Conservation (phyloP, 2,113 vertebrate genomes). For the Pluvialis apricaria region DNA sequence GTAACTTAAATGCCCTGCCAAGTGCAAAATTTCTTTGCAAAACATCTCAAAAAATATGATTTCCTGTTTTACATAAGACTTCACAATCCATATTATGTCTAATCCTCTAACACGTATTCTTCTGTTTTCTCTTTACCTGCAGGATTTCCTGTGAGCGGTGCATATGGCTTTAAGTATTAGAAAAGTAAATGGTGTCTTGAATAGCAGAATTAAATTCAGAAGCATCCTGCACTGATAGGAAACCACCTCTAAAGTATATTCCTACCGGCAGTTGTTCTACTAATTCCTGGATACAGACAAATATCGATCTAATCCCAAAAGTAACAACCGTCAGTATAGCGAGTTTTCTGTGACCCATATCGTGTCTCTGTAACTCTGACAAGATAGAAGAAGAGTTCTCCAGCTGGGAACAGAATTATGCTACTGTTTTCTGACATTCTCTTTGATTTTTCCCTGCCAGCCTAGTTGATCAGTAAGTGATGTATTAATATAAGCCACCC, state of each 20-base stretch:
- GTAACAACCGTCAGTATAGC: conserved; percentile 15
- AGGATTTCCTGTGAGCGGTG: conserved; percentile 46
- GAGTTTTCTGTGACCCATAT: not conserved
- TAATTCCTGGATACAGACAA: conserved; percentile 44
- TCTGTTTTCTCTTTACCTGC: conserved; percentile 55
- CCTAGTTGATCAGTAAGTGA: not conserved
- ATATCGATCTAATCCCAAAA: conserved; percentile 47
- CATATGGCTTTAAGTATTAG: conserved; percentile 44
- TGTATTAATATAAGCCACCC: not conserved
- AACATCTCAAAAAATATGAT: conserved; percentile 9
- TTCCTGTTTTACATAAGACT: conserved; percentile 61
- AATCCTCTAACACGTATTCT: conserved; percentile 33
- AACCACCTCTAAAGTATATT: conserved; percentile 28
- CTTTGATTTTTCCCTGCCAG: conserved; percentile 18
- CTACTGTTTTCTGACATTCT: conserved; percentile 20
- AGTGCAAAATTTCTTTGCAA: conserved; percentile 50
- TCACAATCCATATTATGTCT: conserved; percentile 60
- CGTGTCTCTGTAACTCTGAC: not conserved
- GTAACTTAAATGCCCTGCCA: conserved; percentile 56
- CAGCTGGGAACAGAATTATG: conserved; percentile 22
- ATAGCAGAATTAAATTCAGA: conserved; percentile 55
- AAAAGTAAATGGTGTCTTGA: conserved; percentile 44
- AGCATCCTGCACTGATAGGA: not conserved
- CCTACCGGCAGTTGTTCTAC: conserved; percentile 21
- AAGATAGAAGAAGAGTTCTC: not conserved